Conservation (phyloP, 2,113 vertebrate genomes). For the Trogon melanurus region DNA sequence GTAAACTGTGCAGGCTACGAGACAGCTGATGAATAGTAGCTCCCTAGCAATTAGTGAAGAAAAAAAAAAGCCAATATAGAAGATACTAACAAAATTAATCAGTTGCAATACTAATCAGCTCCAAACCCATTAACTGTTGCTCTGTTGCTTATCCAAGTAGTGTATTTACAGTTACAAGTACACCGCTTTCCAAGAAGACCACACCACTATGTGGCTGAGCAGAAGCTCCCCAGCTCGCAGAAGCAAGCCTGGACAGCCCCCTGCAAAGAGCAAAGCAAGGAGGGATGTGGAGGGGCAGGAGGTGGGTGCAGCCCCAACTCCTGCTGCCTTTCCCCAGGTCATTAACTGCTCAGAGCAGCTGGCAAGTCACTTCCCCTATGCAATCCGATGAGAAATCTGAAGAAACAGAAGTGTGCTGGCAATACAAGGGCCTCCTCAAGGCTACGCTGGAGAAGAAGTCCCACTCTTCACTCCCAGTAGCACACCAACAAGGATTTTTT, state of each 20-base stretch:
- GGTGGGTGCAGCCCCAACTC: accelerated
- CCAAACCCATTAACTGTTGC: neutral
- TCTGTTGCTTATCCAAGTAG: neutral
- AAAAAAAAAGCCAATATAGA: neutral
- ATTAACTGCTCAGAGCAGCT: neutral
- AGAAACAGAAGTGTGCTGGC: neutral
- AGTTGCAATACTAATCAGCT: neutral
- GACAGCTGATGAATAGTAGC: conserved; percentile 36
- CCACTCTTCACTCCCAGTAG: neutral
- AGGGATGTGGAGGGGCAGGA: neutral
- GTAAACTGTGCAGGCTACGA: conserved; percentile 25
- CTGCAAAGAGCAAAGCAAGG: neutral
- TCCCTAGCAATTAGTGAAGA: conserved; percentile 39
- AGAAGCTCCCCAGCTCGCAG: neutral
- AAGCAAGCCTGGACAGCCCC: neutral
- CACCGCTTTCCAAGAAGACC: neutral
- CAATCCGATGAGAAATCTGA: neutral
- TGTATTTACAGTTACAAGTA: neutral
- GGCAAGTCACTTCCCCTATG: neutral
- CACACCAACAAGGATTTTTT: neutral
- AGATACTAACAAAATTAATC: conserved; percentile 19
- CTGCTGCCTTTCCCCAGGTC: neutral
- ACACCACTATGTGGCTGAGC: neutral
- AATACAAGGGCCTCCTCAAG: neutral
- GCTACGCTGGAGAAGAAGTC: neutral